Evolutionary conservation across 2,797 vertebrate species (phyloP).

Genomic region (Cossypha caffra): DNA sequence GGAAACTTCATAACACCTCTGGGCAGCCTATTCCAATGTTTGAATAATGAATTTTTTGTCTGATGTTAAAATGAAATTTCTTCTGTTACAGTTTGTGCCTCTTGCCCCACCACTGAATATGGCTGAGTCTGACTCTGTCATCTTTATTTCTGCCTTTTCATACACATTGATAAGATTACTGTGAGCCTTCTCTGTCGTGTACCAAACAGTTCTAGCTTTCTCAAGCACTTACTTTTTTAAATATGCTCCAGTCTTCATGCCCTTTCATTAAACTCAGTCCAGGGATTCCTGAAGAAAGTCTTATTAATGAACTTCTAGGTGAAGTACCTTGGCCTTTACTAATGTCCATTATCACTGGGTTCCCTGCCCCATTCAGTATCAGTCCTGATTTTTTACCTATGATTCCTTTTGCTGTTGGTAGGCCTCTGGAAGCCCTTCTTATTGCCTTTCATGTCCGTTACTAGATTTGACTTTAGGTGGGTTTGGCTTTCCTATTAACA

Average conservation of each 20-base stretch:
- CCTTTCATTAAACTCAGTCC: neutral
- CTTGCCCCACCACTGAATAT: neutral
- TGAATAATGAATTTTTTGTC: neutral
- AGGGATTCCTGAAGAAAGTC: neutral
- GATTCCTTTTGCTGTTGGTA: neutral
- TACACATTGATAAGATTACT: neutral
- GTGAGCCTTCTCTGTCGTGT: neutral
- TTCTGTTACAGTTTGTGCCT: neutral
- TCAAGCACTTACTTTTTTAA: neutral
- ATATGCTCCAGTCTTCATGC: neutral
- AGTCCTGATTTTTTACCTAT: neutral
- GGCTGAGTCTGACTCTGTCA: neutral
- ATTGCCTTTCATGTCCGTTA: neutral
- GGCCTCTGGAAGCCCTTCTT: neutral
- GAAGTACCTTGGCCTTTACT: neutral
- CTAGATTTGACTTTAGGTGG: neutral
- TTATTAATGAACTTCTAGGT: neutral
- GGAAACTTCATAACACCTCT: neutral
- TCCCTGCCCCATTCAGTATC: neutral
- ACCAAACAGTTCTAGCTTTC: neutral
- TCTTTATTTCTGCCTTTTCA: neutral
- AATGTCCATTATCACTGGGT: neutral
- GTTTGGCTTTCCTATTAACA: neutral
- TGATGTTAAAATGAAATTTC: neutral
- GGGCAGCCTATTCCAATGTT: neutral